Conservation (phyloP, 92 coral and sea anemone genomes). For the Epizoanthus stellaris region DNA sequence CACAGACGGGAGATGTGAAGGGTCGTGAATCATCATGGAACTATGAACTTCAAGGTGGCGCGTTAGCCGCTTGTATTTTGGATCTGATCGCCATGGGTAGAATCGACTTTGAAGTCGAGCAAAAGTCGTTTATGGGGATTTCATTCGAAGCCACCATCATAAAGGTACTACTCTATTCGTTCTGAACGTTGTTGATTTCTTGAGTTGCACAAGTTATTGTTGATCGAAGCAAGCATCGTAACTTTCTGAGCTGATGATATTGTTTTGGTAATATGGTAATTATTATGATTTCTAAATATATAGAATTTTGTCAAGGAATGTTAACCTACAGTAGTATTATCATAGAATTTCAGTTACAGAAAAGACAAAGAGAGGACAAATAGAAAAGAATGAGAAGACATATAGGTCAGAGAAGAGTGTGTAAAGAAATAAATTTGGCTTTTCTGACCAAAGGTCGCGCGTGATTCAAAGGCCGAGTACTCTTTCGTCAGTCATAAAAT, state of each 20-base stretch:
- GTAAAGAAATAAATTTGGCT: background rate
- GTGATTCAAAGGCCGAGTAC: background rate
- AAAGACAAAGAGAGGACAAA: background rate
- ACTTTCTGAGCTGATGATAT: constrained; percentile 21
- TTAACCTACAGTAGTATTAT: background rate
- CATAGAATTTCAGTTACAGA: background rate
- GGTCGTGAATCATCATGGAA: constrained; percentile 43
- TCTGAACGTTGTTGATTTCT: background rate
- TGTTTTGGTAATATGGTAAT: constrained; percentile 3
- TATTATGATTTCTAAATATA: background rate
- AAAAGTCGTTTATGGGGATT: constrained; percentile 40
- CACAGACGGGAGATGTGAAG: constrained; percentile 44
- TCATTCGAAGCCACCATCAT: constrained; percentile 29
- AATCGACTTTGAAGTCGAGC: constrained; percentile 37
- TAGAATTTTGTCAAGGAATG: background rate
- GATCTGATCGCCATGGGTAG: constrained; percentile 31
- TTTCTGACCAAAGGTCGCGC: background rate
- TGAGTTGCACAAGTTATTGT: background rate
- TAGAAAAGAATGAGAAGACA: background rate
- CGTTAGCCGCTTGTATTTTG: constrained; percentile 30
- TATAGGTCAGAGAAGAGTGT: background rate
- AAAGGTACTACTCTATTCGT: constrained; percentile 13
- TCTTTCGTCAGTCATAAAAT: background rate
- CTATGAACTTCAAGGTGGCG: constrained; percentile 44
- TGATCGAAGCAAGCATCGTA: background rate